Conservation (phyloP, 2,113 vertebrate genomes). For the Lasiurus borealis region DNA sequence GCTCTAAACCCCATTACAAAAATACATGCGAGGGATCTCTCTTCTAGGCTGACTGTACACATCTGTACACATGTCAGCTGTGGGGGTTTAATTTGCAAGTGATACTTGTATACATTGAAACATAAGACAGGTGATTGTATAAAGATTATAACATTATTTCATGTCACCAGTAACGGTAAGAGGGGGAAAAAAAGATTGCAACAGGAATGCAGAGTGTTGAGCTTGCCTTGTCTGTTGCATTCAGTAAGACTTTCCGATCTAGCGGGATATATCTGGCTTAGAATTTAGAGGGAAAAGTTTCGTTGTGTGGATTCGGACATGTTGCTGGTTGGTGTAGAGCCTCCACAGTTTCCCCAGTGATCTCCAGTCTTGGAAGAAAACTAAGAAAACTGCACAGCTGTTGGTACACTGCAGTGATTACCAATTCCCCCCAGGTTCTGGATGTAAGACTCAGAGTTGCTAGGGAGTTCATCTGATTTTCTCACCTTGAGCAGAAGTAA, state of each 20-base stretch:
- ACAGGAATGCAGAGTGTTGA: rapidly evolving
- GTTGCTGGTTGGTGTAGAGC: background rate
- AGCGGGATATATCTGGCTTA: background rate
- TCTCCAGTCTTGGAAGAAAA: background rate
- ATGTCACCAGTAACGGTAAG: background rate
- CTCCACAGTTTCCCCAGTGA: background rate
- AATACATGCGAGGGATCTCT: background rate
- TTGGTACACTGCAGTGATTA: background rate
- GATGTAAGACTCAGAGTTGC: background rate
- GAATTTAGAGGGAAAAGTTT: background rate
- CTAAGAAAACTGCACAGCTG: background rate
- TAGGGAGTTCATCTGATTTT: background rate
- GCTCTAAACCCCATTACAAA: background rate
- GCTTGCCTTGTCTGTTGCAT: background rate
- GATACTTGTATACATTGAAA: background rate
- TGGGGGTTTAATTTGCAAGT: background rate
- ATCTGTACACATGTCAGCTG: background rate
- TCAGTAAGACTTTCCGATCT: background rate
- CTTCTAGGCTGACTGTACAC: background rate
- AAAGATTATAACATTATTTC: background rate
- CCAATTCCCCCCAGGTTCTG: background rate
- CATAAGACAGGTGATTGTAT: background rate
- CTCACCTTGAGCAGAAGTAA: background rate
- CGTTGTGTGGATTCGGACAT: background rate
- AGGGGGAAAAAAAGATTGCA: background rate